phyloP scores from a whole-genome alignment of 2,888 invertebrate genomes.

The Tetrapedia diversipes region DNA sequence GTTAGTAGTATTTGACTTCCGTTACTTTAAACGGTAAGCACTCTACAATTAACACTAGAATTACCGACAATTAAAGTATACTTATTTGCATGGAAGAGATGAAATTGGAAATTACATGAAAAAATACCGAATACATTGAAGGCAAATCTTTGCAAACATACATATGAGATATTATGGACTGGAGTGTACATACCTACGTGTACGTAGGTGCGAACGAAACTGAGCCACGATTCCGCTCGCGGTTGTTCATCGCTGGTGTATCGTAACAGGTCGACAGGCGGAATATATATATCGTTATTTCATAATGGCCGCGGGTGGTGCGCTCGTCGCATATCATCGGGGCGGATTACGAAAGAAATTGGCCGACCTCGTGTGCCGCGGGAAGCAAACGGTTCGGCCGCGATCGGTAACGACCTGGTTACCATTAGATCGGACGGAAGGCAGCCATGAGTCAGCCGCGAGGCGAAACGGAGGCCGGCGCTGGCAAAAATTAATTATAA shows the following conservation, averaged over 20 bases:
- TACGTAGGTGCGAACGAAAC: constrained; percentile 27
- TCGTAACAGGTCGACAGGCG: constrained; percentile 53
- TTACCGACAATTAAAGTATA: too few relatives aligned
- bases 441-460: constrained; percentile 30
- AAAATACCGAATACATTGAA: too few relatives aligned
- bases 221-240: constrained; percentile 15
- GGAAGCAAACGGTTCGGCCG: constrained; percentile 64
- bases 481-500: constrained; percentile 52
- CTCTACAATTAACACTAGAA: too few relatives aligned
- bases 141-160: too few relatives aligned
- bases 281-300: constrained; percentile 70
- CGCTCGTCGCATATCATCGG: constrained; percentile 67
- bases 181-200: neutral
- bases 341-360: constrained; percentile 69
- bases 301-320: constrained; percentile 70
- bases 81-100: too few relatives aligned
- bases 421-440: constrained; percentile 46
- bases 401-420: constrained; percentile 36
- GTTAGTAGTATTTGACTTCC: too few relatives aligned
- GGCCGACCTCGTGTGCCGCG: constrained; percentile 60
- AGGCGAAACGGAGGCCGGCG: constrained; percentile 17
- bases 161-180: too few relatives aligned
- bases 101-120: too few relatives aligned
- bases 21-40: too few relatives aligned
- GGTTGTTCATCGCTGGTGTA: constrained; percentile 31